Percentiles rank a stretch among this genome's conserved stretches.
phyloP scores from a whole-genome alignment of 1,140 invertebrate species.

The Limonius californicus region DNA sequence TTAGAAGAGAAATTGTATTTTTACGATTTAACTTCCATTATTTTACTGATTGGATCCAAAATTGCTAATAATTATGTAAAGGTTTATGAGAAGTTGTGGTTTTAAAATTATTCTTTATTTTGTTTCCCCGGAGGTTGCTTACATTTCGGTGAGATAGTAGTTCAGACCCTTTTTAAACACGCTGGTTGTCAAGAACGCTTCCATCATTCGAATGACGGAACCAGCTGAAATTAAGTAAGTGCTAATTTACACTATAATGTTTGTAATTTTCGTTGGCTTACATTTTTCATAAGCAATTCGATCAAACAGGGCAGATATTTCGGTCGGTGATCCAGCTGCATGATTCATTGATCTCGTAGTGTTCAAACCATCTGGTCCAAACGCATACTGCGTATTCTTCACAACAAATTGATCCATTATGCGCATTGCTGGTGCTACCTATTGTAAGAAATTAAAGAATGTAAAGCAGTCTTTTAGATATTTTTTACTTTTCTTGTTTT shows the following conservation, averaged over 20 bases:
- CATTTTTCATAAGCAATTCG: conserved; percentile 72
- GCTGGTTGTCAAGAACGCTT: conserved; percentile 80
- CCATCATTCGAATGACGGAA: conserved; percentile 81
- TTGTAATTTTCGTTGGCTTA: conserved; percentile 36
- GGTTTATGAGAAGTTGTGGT: too few relatives aligned
- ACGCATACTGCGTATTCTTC: conserved; percentile 36
- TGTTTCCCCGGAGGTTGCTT: too few relatives aligned
- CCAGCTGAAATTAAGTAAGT: not conserved
- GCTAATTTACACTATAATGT: too few relatives aligned
- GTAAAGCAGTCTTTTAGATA: too few relatives aligned
- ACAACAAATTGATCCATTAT: conserved; percentile 1
- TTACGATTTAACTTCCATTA: too few relatives aligned
- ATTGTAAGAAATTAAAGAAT: not conserved
- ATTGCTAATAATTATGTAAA: too few relatives aligned
- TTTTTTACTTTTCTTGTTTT: too few relatives aligned
- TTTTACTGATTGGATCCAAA: too few relatives aligned
- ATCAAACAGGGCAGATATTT: conserved; percentile 77
- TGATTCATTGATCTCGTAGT: conserved; percentile 71
- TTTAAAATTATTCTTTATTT: too few relatives aligned
- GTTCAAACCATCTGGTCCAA: conserved; percentile 40
- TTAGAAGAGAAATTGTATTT: too few relatives aligned
- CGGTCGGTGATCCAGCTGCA: conserved; percentile 62
- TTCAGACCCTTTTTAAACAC: conserved; percentile 79
- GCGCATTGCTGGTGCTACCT: too few relatives aligned
- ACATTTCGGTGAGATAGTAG: conserved; percentile 69